These are phyloP conservation scores for Oscheius onirici DNA, from an alignment of 2,888 invertebrate species.

Conservation along the genomic window DNA sequence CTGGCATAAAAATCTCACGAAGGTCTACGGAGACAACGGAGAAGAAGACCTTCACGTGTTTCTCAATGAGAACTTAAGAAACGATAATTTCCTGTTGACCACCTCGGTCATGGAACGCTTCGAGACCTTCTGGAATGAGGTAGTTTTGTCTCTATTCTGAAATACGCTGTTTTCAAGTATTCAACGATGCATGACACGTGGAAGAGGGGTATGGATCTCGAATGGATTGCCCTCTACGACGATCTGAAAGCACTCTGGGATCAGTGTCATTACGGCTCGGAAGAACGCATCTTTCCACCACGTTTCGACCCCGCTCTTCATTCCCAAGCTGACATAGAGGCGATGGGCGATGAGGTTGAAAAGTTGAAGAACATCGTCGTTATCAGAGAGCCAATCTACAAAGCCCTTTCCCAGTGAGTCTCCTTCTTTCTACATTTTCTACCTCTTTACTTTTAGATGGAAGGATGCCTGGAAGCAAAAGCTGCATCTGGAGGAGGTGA, in stretches of 20 bases:
- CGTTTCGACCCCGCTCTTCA: constrained; percentile 23
- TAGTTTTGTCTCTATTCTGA: not conserved
- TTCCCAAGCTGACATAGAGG: not conserved
- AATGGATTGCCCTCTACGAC: constrained; percentile 15
- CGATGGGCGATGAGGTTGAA: not conserved
- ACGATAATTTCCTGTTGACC: constrained; percentile 8
- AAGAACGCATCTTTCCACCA: not conserved
- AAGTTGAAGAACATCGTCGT: not conserved
- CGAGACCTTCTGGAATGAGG: constrained; percentile 17
- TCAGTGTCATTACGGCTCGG: constrained; percentile 12
- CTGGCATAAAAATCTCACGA: constrained; percentile 3
- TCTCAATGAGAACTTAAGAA: not conserved
- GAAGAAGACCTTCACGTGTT: constrained; percentile 8
- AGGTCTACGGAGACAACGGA: not conserved
- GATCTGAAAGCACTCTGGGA: constrained; percentile 25
- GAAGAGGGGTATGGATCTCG: constrained; percentile 10
- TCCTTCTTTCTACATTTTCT: not conserved
- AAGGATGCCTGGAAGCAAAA: constrained; percentile 28
- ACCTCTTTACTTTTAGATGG: constrained; percentile 18
- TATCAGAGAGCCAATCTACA: constrained; percentile 12
- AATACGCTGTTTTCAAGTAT: constrained; percentile 2
- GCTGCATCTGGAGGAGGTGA: constrained; percentile 23
- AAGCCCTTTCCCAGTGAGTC: constrained; percentile 2
- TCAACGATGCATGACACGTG: constrained; percentile 20
- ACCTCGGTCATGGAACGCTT: not conserved